phyloP scores from a whole-genome alignment of 2,888 invertebrate genomes.

The Xanthorhoe spadicearia region DNA sequence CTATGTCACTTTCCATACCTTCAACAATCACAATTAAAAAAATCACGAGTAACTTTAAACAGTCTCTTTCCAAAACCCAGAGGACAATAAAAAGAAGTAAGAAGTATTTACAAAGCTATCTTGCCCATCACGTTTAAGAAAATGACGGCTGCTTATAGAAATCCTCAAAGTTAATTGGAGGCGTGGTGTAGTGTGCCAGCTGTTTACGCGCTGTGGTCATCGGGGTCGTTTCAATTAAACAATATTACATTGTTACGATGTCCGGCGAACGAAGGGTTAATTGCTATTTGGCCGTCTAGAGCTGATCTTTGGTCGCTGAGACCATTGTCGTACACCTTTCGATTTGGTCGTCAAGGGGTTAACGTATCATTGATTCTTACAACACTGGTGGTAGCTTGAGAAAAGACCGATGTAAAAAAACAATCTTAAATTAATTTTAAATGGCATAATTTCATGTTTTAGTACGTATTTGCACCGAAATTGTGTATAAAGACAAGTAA shows the following conservation, averaged over 20 bases:
- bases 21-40: too few species aligned
- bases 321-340: slow-evolving; percentile 75
- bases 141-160: background rate
- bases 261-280: slow-evolving; percentile 71
- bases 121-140: background rate
- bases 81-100: background rate
- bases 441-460: too few species aligned
- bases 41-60: too few species aligned
- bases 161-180: background rate
- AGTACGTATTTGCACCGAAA: too few species aligned
- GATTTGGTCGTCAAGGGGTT: slow-evolving; percentile 59
- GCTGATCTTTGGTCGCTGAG: slow-evolving; percentile 75
- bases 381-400: background rate
- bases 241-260: slow-evolving; percentile 79
- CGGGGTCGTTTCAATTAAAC: slow-evolving; percentile 81
- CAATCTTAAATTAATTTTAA: too few species aligned
- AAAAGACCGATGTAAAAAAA: background rate
- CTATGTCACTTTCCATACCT: too few species aligned
- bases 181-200: slow-evolving; percentile 48
- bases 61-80: too few species aligned
- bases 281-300: slow-evolving; percentile 74
- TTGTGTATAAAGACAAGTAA: too few species aligned
- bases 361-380: slow-evolving; percentile 33
- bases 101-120: background rate
- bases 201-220: slow-evolving; percentile 39